Percentiles rank a stretch among this genome's conserved stretches.
These are phyloP conservation scores for Magallana gigas DNA, from an alignment of 1,140 invertebrate genomes.

Conservation along the genomic window DNA sequence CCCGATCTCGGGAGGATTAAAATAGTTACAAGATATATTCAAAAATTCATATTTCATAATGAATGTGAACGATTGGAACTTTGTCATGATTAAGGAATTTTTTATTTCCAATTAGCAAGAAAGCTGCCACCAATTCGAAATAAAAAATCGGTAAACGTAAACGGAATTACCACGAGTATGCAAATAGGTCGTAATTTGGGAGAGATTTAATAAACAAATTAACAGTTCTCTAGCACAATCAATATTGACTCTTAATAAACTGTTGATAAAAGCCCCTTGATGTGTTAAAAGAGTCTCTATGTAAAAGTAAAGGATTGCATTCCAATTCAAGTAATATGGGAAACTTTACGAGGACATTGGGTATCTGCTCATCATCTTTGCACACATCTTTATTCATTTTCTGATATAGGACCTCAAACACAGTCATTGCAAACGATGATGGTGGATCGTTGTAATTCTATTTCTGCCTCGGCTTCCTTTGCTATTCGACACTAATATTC, in stretches of 20 bases:
- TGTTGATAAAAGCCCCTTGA: neutral
- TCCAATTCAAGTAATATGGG: too few species aligned
- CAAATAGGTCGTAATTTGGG: neutral
- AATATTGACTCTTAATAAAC: neutral
- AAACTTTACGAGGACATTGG: too few species aligned
- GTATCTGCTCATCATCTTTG: too few species aligned
- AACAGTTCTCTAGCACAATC: neutral
- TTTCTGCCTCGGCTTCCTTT: neutral
- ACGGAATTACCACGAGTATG: neutral
- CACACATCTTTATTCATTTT: neutral
- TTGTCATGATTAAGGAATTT: neutral
- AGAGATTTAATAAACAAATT: neutral
- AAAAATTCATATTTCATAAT: slow-evolving; percentile 11
- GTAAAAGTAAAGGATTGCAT: too few species aligned
- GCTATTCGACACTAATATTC: neutral
- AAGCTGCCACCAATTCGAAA: neutral
- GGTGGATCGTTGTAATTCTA: neutral
- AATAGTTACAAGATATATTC: neutral
- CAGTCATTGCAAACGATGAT: neutral
- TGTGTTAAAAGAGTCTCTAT: too few species aligned
- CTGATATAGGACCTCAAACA: neutral
- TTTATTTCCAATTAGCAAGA: neutral
- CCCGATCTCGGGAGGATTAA: neutral
- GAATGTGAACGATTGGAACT: neutral
- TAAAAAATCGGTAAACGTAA: neutral